phyloP scores from a whole-genome alignment of 1,140 invertebrate species.

The Drosophila grimshawi region DNA sequence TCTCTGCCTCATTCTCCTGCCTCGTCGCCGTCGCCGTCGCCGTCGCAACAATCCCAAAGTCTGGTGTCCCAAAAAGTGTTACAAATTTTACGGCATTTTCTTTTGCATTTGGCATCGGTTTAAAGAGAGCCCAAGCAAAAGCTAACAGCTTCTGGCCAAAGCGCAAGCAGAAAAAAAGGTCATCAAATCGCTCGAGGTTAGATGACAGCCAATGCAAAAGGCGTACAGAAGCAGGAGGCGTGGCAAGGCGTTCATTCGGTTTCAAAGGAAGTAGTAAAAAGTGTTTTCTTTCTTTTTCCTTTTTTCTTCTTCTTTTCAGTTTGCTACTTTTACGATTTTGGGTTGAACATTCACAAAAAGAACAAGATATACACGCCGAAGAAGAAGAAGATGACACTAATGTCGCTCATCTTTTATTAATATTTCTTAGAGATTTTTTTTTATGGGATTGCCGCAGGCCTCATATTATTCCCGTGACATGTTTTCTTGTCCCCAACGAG shows the following conservation, averaged over 20 bases:
- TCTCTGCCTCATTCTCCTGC: constrained; percentile 18
- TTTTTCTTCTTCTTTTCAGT: constrained; percentile 15
- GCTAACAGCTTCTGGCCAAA: constrained; percentile 34
- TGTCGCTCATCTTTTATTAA: constrained; percentile 82
- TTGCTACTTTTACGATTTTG: constrained; percentile 68
- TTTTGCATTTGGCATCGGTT: constrained; percentile 65
- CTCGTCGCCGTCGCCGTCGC: constrained; percentile 16
- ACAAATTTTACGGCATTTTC: constrained; percentile 79
- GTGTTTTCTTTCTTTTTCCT: constrained; percentile 54
- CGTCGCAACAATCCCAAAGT: constrained; percentile 24
- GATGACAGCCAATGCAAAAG: constrained; percentile 46
- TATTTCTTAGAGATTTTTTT: constrained; percentile 75
- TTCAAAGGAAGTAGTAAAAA: constrained; percentile 76
- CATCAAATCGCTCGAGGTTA: constrained; percentile 76
- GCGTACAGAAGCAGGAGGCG: constrained; percentile 1
- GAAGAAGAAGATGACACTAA: constrained; percentile 69
- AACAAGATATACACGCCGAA: constrained; percentile 27
- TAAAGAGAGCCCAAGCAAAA: constrained; percentile 57
- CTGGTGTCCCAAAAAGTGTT: constrained; percentile 66
- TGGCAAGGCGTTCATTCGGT: constrained; percentile 29
- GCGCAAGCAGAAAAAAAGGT: constrained; percentile 58
- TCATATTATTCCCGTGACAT: constrained; percentile 27
- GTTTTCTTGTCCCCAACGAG: constrained; percentile 25
- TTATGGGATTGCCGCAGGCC: constrained; percentile 62
- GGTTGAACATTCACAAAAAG: constrained; percentile 67